phyloP scores from a whole-genome alignment of 1,140 invertebrate species.

The Procambarus virginalis region DNA sequence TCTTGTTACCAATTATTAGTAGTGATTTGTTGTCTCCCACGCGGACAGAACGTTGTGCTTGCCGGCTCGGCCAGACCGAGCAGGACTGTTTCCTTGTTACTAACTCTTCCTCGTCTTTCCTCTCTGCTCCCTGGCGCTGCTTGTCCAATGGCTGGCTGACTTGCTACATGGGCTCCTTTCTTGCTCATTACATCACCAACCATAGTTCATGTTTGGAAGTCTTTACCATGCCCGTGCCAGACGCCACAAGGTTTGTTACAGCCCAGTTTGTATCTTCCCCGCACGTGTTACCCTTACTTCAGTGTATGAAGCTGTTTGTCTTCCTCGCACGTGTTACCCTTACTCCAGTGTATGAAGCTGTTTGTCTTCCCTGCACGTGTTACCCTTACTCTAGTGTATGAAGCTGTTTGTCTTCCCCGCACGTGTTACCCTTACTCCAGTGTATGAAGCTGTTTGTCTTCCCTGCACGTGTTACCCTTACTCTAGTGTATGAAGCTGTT shows the following conservation, averaged over 20 bases:
- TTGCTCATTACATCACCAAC: conserved; percentile 69
- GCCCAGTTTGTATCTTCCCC: conserved; percentile 39
- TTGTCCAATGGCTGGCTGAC: conserved; percentile 35
- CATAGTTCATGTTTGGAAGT: conserved; percentile 85
- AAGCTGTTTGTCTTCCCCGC: too few relatives aligned
- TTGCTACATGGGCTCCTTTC: conserved; percentile 70
- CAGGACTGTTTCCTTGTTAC: background rate
- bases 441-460: too few relatives aligned
- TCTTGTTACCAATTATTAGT: too few relatives aligned
- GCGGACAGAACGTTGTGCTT: too few relatives aligned
- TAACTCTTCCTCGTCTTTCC: conserved; percentile 23
- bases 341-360: too few relatives aligned
- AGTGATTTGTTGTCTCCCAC: too few relatives aligned
- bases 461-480: too few relatives aligned
- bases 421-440: too few relatives aligned
- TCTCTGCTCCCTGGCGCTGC: conserved; percentile 36
- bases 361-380: too few relatives aligned
- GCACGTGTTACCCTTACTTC: background rate
- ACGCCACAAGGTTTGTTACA: conserved; percentile 78
- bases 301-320: background rate
- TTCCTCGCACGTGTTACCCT: background rate
- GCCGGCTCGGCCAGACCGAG: too few relatives aligned
- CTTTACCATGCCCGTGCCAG: conserved; percentile 82
- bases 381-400: too few relatives aligned
- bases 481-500: too few relatives aligned